A percentile compares a stretch with the other conserved stretches of the same genome.
Evolutionary conservation across 2,113 vertebrate genomes (phyloP).

Genomic region (Centropristis striata): DNA sequence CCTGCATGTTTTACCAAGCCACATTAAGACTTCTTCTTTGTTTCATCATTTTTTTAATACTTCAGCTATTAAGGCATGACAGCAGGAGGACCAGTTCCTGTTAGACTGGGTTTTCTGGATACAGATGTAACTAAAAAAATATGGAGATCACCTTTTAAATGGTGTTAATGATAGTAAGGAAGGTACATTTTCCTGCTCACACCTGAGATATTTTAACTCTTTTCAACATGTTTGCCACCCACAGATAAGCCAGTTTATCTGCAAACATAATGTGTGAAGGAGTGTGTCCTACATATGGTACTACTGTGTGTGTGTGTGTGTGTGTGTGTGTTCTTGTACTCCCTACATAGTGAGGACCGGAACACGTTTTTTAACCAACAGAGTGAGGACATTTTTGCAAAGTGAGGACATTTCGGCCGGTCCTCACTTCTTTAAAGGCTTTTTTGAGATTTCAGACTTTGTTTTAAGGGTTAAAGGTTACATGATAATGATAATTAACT

Average conservation of each 20-base stretch:
- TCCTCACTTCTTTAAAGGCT: too few relatives aligned
- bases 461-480: too few relatives aligned
- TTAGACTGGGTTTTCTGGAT: slow-evolving; percentile 57
- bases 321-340: neutral
- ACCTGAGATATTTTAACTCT: neutral
- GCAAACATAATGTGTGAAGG: neutral
- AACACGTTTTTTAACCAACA: too few relatives aligned
- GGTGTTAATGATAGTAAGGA: neutral
- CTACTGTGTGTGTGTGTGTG: neutral
- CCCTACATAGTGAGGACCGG: too few relatives aligned
- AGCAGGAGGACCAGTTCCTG: slow-evolving; percentile 10
- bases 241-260: neutral
- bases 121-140: neutral
- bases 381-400: too few relatives aligned
- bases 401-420: too few relatives aligned
- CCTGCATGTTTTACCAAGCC: neutral
- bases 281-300: neutral
- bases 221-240: neutral
- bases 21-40: neutral
- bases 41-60: neutral
- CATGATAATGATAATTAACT: too few relatives aligned
- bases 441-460: too few relatives aligned
- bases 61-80: neutral
- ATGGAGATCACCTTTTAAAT: neutral
- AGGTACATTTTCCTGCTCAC: neutral